A percentile compares a stretch with the other conserved stretches of the same genome.
Evolutionary conservation across 1,140 invertebrate genomes (phyloP).

Genomic region (Dermatophagoides farinae): DNA sequence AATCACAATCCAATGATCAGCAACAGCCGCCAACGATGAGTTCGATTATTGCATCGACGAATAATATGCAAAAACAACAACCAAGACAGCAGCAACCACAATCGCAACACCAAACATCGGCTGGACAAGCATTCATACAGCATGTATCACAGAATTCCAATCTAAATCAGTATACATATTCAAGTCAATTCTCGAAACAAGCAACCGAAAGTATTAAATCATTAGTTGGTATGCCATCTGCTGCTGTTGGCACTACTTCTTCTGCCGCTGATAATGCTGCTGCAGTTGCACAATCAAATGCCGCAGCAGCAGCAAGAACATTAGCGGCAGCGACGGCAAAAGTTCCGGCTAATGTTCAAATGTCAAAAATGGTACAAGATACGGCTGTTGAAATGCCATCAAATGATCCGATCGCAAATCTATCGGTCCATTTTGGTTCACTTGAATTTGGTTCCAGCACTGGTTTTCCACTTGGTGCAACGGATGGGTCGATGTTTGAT

Average conservation of each 20-base stretch:
- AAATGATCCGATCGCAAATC: conserved; percentile 50
- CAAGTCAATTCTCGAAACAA: conserved; percentile 31
- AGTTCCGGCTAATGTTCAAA: background rate
- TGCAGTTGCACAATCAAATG: background rate
- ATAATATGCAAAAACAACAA: conserved; percentile 2
- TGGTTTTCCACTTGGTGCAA: conserved; percentile 4
- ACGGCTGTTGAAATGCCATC: conserved; percentile 87
- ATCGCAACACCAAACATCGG: background rate
- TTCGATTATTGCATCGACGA: conserved; percentile 10
- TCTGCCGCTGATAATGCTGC: background rate
- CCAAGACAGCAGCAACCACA: background rate
- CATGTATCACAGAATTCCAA: conserved; percentile 6
- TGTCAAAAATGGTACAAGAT: conserved; percentile 47
- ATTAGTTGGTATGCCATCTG: conserved; percentile 29
- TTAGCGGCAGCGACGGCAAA: background rate
- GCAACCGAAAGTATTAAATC: conserved; percentile 39
- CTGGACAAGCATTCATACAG: conserved; percentile 14
- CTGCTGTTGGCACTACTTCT: background rate
- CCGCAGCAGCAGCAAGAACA: background rate
- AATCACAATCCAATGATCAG: background rate
- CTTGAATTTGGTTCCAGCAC: conserved; percentile 56
- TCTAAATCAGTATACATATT: conserved; percentile 13
- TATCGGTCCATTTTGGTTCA: conserved; percentile 83
- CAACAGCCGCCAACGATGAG: background rate
- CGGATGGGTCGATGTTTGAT: background rate